phyloP scores from a whole-genome alignment of 2,888 invertebrate species.

The Fabriciana adippe region DNA sequence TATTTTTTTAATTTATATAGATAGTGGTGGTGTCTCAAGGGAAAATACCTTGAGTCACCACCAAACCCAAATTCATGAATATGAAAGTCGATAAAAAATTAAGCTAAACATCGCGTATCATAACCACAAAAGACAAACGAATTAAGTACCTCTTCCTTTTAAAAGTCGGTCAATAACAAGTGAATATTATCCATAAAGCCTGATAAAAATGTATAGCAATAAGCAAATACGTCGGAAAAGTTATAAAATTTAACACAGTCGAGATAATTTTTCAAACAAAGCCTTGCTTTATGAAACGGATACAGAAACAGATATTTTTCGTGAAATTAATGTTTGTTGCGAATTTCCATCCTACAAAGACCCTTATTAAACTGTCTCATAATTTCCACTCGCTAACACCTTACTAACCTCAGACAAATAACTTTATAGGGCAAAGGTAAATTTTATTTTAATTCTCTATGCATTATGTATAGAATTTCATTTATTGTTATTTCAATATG shows the following conservation, averaged over 20 bases:
- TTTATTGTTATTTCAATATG: too few species aligned
- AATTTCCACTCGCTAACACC: slow-evolving; percentile 57
- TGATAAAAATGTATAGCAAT: slow-evolving; percentile 1
- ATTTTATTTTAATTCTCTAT: neutral
- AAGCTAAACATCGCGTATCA: too few species aligned
- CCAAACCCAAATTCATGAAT: neutral
- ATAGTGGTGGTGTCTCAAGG: neutral
- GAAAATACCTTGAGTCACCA: neutral
- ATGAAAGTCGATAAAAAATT: neutral
- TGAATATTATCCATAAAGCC: neutral
- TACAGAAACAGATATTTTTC: slow-evolving; percentile 20
- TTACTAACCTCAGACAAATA: slow-evolving; percentile 53
- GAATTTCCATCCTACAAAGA: slow-evolving; percentile 8
- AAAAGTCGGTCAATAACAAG: neutral
- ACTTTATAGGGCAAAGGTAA: slow-evolving; percentile 37
- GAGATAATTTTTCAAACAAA: slow-evolving; percentile 17
- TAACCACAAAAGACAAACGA: too few species aligned
- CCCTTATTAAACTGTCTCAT: slow-evolving; percentile 55
- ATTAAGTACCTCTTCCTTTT: too few species aligned
- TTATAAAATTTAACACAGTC: slow-evolving; percentile 9
- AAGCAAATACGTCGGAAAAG: neutral
- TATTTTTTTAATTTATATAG: too few species aligned
- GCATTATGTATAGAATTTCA: too few species aligned
- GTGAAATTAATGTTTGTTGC: slow-evolving; percentile 23
- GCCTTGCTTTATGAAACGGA: slow-evolving; percentile 20